These are phyloP conservation scores for Leptatherina wallacei DNA, from an alignment of 2,797 vertebrate genomes.

Conservation along the genomic window DNA sequence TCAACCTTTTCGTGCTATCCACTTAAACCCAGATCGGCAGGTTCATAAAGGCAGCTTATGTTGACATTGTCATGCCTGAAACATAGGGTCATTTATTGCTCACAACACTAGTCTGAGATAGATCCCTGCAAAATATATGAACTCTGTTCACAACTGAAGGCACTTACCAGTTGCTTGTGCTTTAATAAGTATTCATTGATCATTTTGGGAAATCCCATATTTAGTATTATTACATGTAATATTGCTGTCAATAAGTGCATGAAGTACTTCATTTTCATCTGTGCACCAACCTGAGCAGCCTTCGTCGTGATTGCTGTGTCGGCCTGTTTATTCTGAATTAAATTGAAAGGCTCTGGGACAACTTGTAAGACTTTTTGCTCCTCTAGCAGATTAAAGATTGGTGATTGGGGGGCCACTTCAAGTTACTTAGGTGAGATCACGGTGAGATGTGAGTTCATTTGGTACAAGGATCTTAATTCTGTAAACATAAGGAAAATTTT, in stretches of 20 bases:
- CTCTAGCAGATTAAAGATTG: not conserved
- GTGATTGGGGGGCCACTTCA: not conserved
- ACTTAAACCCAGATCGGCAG: slow-evolving; percentile 21
- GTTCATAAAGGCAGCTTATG: slow-evolving; percentile 14
- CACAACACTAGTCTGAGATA: slow-evolving; percentile 8
- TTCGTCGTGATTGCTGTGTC: slow-evolving; percentile 33
- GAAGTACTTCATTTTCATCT: slow-evolving; percentile 36
- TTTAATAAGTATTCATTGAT: not conserved
- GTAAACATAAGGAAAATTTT: not conserved
- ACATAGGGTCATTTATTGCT: slow-evolving; percentile 17
- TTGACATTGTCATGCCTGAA: slow-evolving; percentile 15
- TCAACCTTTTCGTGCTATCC: slow-evolving; percentile 9
- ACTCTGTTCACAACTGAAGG: not conserved
- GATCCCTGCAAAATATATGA: slow-evolving; percentile 9
- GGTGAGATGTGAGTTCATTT: not conserved
- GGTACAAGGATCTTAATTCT: not conserved
- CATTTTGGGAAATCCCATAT: not conserved
- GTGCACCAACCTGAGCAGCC: slow-evolving; percentile 32
- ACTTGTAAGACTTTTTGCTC: not conserved
- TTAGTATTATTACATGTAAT: not conserved
- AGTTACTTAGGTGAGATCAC: not conserved
- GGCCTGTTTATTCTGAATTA: slow-evolving; percentile 34
- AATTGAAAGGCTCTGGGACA: slow-evolving; percentile 26
- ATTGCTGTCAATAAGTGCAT: slow-evolving; percentile 6
- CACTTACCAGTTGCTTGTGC: not conserved